Evolutionary conservation across 2,888 invertebrate genomes (phyloP).

Genomic region (Metallyticus violacea): DNA sequence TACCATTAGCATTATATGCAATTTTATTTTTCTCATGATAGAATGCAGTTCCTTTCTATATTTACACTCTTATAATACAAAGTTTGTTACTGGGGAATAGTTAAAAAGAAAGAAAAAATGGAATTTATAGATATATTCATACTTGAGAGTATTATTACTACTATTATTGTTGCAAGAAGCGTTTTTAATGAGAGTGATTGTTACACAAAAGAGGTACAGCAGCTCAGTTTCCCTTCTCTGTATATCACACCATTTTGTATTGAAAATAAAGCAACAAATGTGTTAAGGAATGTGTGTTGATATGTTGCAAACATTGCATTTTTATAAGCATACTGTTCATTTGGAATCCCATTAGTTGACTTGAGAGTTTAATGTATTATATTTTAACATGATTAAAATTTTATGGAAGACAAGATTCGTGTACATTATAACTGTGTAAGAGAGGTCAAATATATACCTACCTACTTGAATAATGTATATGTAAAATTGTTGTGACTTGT

Average conservation of each 20-base stretch:
- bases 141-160: neutral
- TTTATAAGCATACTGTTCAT: slow-evolving; percentile 7
- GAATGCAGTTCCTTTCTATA: neutral
- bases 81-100: neutral
- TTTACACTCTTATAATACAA: neutral
- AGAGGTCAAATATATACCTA: neutral
- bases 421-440: neutral
- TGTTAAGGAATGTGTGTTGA: neutral
- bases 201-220: neutral
- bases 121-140: neutral
- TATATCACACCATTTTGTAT: neutral
- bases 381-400: neutral
- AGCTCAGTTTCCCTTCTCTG: neutral
- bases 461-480: neutral
- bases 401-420: neutral
- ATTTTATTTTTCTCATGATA: no score
- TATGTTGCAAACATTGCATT: neutral
- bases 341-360: neutral
- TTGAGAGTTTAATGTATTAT: neutral
- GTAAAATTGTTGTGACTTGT: neutral
- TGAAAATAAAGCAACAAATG: neutral
- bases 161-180: neutral
- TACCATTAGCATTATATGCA: neutral
- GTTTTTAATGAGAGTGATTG: neutral
- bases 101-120: neutral